Percentiles rank a stretch among this genome's conserved stretches.
Conservation (phyloP, 2,888 invertebrate genomes). For the Erannis defoliaria region DNA sequence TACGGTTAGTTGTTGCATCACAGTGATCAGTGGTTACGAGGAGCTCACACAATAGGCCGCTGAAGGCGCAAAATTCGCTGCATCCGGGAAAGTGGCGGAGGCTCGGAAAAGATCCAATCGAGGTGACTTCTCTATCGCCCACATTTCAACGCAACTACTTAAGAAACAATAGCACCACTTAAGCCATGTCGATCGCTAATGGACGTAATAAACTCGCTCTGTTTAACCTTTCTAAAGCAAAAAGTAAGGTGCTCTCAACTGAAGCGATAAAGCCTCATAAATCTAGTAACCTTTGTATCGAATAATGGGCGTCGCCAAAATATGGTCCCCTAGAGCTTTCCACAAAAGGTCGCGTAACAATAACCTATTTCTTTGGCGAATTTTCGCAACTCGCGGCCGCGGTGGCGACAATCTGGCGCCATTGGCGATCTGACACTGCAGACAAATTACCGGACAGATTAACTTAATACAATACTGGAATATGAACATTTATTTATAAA, state of each 20-base stretch:
- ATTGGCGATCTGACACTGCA: constrained; percentile 38
- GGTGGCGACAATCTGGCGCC: constrained; percentile 72
- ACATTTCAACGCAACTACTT: constrained; percentile 47
- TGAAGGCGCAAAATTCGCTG: constrained; percentile 63
- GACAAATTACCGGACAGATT: constrained; percentile 41
- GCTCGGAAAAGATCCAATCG: constrained; percentile 60
- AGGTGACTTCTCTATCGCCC: constrained; percentile 44
- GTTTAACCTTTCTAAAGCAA: constrained; percentile 37
- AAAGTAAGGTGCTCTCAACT: constrained; percentile 39
- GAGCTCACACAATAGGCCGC: constrained; percentile 61
- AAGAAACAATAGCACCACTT: constrained; percentile 48
- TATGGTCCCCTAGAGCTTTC: constrained; percentile 63
- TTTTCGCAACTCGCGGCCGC: constrained; percentile 64
- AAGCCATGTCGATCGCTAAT: constrained; percentile 37
- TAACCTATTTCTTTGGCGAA: constrained; percentile 67
- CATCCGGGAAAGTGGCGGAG: constrained; percentile 75
- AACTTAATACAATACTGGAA: constrained; percentile 33
- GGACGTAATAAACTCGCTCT: constrained; percentile 29
- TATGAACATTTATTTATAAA: constrained; percentile 36
- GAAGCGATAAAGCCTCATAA: constrained; percentile 54
- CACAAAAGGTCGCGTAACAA: constrained; percentile 75
- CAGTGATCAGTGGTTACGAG: constrained; percentile 57
- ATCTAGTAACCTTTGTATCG: constrained; percentile 61
- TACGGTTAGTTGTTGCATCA: constrained; percentile 28
- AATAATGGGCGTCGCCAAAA: constrained; percentile 58